Conservation (phyloP, 2,113 vertebrate species). For the Bagarius yarrelli region DNA sequence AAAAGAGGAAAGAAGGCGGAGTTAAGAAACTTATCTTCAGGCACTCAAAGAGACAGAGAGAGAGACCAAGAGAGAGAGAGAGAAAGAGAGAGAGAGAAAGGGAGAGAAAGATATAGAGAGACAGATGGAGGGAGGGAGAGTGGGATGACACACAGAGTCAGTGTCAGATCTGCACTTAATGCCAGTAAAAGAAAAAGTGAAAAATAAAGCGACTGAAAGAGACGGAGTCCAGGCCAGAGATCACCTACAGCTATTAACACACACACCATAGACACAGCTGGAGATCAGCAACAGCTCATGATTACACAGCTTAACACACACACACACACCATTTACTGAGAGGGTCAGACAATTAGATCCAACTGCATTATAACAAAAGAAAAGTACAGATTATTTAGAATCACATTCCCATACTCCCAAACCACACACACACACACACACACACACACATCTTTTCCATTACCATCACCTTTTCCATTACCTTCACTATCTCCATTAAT, state of each 20-base stretch:
- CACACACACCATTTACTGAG: background rate
- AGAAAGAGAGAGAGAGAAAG: slow-evolving; percentile 25
- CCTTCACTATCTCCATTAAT: too few relatives aligned
- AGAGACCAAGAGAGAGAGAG: slow-evolving; percentile 36
- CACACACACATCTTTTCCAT: too few relatives aligned
- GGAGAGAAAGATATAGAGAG: slow-evolving; percentile 23
- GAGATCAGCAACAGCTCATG: background rate
- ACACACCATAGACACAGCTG: slow-evolving; percentile 16
- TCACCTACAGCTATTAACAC: slow-evolving; percentile 40
- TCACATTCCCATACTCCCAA: too few relatives aligned
- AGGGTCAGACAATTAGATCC: background rate
- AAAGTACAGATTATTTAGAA: too few relatives aligned
- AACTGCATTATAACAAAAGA: too few relatives aligned
- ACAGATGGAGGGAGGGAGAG: slow-evolving; percentile 24
- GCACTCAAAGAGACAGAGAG: slow-evolving; percentile 50
- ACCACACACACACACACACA: too few relatives aligned
- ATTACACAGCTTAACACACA: slow-evolving; percentile 18
- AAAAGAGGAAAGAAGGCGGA: slow-evolving; percentile 47
- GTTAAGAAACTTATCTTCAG: slow-evolving; percentile 56
- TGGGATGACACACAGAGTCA: slow-evolving; percentile 69
- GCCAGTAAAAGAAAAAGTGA: slow-evolving; percentile 59
- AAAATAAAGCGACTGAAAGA: slow-evolving; percentile 40
- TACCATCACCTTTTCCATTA: too few relatives aligned
- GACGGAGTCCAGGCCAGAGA: slow-evolving; percentile 22
- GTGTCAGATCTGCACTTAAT: slow-evolving; percentile 73